These are phyloP conservation scores for Minunthozetes semirufus DNA, from an alignment of 2,888 invertebrate genomes.

Conservation along the genomic window DNA sequence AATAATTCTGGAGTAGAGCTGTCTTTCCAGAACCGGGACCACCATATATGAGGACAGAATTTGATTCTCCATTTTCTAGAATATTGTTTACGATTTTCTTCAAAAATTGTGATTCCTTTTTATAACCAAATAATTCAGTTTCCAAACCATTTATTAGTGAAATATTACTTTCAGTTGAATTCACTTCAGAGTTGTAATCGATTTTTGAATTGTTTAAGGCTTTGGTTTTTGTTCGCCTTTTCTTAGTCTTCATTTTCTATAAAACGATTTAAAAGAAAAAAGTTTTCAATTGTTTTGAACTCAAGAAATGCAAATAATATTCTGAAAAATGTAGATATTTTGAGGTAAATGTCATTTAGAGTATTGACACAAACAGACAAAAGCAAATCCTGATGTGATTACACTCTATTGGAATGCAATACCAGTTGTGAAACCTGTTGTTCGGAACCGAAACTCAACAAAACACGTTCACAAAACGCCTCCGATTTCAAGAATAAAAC, in stretches of 20 bases:
- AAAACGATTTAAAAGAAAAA: not conserved
- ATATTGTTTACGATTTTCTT: slow-evolving; percentile 17
- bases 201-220: not conserved
- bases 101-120: slow-evolving; percentile 31
- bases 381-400: not conserved
- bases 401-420: slow-evolving; percentile 8
- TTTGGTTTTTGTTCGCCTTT: not conserved
- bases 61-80: slow-evolving; percentile 29
- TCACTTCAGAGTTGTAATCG: not conserved
- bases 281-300: not conserved
- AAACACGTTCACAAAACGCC: not conserved
- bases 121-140: slow-evolving; percentile 26
- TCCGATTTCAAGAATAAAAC: not conserved
- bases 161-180: not conserved
- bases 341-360: slow-evolving; percentile 23
- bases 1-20: slow-evolving; percentile 27
- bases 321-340: not conserved
- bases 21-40: slow-evolving; percentile 36
- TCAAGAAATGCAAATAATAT: not conserved
- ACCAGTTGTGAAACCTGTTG: slow-evolving; percentile 26
- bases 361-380: not conserved
- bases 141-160: not conserved
- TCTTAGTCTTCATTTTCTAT: not conserved
- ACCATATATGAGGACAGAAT: slow-evolving; percentile 35
- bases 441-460: slow-evolving; percentile 13